Evolutionary conservation across 2,113 vertebrate species (phyloP).

Genomic region (Pomatorhinus ruficollis): DNA sequence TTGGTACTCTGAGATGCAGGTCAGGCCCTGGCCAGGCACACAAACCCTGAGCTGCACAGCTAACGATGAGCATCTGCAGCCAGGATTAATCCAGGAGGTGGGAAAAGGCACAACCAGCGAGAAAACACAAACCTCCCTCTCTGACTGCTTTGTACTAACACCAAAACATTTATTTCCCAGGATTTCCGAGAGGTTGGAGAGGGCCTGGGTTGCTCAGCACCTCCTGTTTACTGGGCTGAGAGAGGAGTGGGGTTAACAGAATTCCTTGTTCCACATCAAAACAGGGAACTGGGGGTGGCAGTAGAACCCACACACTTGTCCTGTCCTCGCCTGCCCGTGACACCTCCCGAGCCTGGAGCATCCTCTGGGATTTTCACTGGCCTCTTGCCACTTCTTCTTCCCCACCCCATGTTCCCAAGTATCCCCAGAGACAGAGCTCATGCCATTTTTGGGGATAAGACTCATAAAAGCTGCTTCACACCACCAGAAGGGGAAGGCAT

Average conservation of each 20-base stretch:
- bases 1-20: neutral
- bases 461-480: neutral
- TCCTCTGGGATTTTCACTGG: neutral
- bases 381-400: neutral
- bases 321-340: rapidly evolving
- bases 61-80: neutral
- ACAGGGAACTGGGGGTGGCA: neutral
- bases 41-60: neutral
- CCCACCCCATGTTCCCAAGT: rapidly evolving
- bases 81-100: neutral
- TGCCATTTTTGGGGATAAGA: rapidly evolving
- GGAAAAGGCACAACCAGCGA: neutral
- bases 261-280: neutral
- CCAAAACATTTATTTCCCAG: neutral
- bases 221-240: neutral
- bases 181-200: slow-evolving; percentile 28
- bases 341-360: neutral
- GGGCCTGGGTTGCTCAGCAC: neutral
- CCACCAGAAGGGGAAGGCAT: neutral
- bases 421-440: neutral
- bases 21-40: neutral
- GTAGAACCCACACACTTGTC: rapidly evolving
- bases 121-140: neutral
- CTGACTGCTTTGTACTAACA: neutral
- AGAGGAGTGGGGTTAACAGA: neutral